Evolutionary conservation across 2,113 vertebrate genomes (phyloP).

Genomic region (Pterocles gutturalis): DNA sequence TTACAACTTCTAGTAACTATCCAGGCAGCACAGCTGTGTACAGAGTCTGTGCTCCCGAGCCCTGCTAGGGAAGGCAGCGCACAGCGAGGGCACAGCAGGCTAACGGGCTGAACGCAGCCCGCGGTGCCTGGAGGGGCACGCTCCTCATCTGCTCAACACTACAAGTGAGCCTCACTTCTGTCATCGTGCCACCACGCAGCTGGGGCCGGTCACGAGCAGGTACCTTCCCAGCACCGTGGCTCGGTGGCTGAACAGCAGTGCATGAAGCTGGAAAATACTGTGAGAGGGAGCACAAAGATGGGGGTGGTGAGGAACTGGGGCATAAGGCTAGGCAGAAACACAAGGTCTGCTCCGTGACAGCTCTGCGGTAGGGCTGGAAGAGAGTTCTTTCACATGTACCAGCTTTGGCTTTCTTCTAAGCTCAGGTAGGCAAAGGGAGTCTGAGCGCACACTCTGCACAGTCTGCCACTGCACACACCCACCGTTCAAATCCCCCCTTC

Average conservation of each 20-base stretch:
- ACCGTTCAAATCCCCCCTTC: background rate
- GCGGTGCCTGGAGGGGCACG: fast-evolving
- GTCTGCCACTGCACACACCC: background rate
- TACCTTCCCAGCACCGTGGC: background rate
- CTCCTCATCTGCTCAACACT: background rate
- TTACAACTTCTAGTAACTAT: fast-evolving
- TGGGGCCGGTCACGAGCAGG: background rate
- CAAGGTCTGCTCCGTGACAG: fast-evolving
- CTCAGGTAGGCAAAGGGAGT: background rate
- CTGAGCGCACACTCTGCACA: background rate
- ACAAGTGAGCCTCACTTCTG: fast-evolving
- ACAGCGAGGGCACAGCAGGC: background rate
- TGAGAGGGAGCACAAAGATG: background rate
- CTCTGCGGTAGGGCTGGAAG: background rate
- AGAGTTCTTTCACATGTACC: fast-evolving
- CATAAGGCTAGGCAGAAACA: fast-evolving
- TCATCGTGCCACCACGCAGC: background rate
- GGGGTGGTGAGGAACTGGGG: background rate
- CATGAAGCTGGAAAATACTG: background rate
- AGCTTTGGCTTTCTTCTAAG: background rate
- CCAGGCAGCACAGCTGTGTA: background rate
- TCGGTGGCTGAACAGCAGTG: background rate
- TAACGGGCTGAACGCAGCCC: fast-evolving
- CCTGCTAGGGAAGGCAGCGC: background rate
- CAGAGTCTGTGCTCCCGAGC: background rate